These are phyloP conservation scores for Pyxicephalus adspersus DNA, from an alignment of 2,113 vertebrate genomes.

Conservation along the genomic window DNA sequence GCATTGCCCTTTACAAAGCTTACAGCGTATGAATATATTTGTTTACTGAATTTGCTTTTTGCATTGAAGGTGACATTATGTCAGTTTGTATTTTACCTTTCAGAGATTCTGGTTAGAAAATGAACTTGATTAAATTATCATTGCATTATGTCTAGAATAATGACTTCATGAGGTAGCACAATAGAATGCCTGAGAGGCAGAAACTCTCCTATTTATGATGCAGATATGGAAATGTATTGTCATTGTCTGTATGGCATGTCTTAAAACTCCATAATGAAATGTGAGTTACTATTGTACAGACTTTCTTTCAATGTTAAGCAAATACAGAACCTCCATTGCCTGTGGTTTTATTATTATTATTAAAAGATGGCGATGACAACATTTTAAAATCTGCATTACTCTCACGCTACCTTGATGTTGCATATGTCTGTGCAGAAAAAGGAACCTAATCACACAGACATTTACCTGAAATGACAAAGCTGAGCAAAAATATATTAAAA, in stretches of 20 bases:
- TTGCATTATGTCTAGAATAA: background rate
- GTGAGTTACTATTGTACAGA: background rate
- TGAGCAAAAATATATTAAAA: no score
- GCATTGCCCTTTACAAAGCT: no score
- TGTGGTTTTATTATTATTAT: background rate
- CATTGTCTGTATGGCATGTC: background rate
- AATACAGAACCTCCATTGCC: slow-evolving; percentile 7
- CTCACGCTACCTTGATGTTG: slow-evolving; percentile 1
- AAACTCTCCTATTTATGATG: background rate
- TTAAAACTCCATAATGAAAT: slow-evolving; percentile 4
- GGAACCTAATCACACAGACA: no score
- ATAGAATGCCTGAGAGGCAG: slow-evolving; percentile 5
- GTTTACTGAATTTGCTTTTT: background rate
- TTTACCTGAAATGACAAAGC: no score
- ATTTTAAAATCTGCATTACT: background rate
- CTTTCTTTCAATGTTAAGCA: background rate
- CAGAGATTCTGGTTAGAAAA: background rate
- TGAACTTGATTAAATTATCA: background rate
- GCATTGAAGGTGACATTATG: background rate
- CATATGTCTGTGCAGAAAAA: no score
- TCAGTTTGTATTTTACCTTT: background rate
- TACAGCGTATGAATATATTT: no score
- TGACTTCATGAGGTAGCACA: background rate
- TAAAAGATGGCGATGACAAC: background rate
- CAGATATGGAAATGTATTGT: slow-evolving; percentile 24